These are phyloP conservation scores for Chesias legatella DNA, from an alignment of 2,888 invertebrate genomes.

Conservation along the genomic window DNA sequence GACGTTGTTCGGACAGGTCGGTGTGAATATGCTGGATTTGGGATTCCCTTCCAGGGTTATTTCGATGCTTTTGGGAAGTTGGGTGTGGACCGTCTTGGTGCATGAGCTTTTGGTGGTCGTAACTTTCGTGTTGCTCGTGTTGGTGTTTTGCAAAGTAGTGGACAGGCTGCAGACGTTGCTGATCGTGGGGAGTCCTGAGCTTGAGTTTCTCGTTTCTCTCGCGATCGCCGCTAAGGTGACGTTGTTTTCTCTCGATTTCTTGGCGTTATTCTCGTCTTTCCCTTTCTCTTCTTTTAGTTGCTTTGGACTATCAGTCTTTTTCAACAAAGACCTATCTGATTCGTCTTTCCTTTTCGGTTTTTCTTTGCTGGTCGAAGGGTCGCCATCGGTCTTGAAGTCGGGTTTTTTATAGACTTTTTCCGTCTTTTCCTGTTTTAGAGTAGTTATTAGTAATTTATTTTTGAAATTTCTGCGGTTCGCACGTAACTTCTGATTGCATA, in stretches of 20 bases:
- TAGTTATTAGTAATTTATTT: constrained; percentile 43
- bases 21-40: constrained; percentile 52
- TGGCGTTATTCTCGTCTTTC: constrained; percentile 35
- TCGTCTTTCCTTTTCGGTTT: constrained; percentile 33
- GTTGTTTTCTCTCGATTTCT: constrained; percentile 51
- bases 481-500: too few species aligned
- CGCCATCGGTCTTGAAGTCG: constrained; percentile 29
- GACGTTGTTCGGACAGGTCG: constrained; percentile 49
- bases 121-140: constrained; percentile 25
- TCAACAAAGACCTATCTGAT: constrained; percentile 26
- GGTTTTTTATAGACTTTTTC: constrained; percentile 29
- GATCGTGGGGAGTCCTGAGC: constrained; percentile 54
- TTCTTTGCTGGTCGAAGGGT: constrained; percentile 28
- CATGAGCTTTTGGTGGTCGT: constrained; percentile 11
- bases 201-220: constrained; percentile 33
- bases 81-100: constrained; percentile 1
- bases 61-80: constrained; percentile 33
- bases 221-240: constrained; percentile 51
- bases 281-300: constrained; percentile 41
- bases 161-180: constrained; percentile 60
- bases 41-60: constrained; percentile 42
- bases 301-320: constrained; percentile 29
- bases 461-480: constrained; percentile 46
- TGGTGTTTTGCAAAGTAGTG: constrained; percentile 31
- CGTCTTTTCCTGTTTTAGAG: constrained; percentile 14